These are phyloP conservation scores for Ophraella communa DNA, from an alignment of 2,888 invertebrate species.

Conservation along the genomic window DNA sequence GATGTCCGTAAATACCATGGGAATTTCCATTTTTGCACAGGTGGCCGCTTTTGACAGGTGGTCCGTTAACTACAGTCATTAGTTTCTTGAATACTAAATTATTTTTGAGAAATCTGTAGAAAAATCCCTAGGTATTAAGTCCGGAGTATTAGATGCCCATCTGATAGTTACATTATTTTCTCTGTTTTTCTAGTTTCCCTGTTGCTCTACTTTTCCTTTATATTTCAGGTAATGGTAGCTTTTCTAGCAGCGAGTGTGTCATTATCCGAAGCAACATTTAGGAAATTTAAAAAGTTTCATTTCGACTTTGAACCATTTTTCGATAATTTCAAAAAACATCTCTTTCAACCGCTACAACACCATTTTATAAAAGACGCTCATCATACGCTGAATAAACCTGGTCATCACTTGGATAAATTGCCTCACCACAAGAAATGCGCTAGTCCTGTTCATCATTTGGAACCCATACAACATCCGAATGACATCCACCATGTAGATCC, in stretches of 20 bases:
- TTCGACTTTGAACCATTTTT: slow-evolving; percentile 28
- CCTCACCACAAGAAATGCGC: slow-evolving; percentile 1
- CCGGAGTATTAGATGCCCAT: too few species aligned
- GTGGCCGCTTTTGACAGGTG: too few species aligned
- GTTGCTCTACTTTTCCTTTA: not conserved
- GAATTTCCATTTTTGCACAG: too few species aligned
- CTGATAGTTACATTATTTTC: not conserved
- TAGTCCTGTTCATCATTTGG: not conserved
- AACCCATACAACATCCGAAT: not conserved
- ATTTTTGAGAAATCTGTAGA: too few species aligned
- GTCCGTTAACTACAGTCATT: too few species aligned
- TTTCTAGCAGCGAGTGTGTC: slow-evolving; percentile 19
- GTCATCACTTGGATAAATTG: slow-evolving; percentile 11
- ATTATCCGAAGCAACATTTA: slow-evolving; percentile 26
- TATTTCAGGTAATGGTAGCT: slow-evolving; percentile 31
- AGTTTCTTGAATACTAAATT: too few species aligned
- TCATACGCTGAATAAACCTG: slow-evolving; percentile 1
- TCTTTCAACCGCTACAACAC: slow-evolving; percentile 2
- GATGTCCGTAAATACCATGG: too few species aligned
- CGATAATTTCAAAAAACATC: slow-evolving; percentile 21
- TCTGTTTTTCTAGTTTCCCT: too few species aligned
- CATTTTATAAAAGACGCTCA: slow-evolving; percentile 5
- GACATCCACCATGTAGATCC: not conserved
- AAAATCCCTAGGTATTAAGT: too few species aligned
- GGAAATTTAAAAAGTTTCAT: slow-evolving; percentile 33